A percentile compares a stretch with the other conserved stretches of the same genome.
Conservation (phyloP, 2,888 invertebrate genomes). For the Pristionchus entomophagus region DNA sequence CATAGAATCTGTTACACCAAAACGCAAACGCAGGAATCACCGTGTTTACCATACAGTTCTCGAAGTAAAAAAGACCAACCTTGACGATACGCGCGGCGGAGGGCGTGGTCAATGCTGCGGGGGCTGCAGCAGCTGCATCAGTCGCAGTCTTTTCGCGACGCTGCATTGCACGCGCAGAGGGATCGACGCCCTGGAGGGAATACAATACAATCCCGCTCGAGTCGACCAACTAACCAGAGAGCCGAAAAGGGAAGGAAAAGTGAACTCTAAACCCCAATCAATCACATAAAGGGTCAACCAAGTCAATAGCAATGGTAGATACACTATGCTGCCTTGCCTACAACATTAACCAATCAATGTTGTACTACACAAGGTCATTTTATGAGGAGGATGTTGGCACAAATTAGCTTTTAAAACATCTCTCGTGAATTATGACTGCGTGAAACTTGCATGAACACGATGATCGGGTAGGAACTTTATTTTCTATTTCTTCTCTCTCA, state of each 20-base stretch:
- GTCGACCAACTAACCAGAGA: too few relatives aligned
- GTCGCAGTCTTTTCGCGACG: neutral
- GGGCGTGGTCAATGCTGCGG: neutral
- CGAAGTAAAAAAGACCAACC: neutral
- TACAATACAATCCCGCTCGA: neutral
- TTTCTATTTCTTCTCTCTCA: neutral
- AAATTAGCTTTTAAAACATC: too few relatives aligned
- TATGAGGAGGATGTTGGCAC: too few relatives aligned
- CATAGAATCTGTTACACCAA: neutral
- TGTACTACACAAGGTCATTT: too few relatives aligned
- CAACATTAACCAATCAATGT: too few relatives aligned
- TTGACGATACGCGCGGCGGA: neutral
- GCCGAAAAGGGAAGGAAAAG: too few relatives aligned
- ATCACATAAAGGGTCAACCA: neutral
- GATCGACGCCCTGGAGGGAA: neutral
- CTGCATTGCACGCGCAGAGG: neutral
- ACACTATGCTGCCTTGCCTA: neutral
- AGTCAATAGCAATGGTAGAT: neutral
- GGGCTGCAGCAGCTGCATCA: neutral
- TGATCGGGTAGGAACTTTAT: too few relatives aligned
- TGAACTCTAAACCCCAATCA: neutral
- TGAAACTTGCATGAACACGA: too few relatives aligned
- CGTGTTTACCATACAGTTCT: neutral
- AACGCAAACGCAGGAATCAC: too few relatives aligned
- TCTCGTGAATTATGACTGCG: too few relatives aligned